Evolutionary conservation across 2,888 invertebrate genomes (phyloP).

Genomic region (Andrena trimmerana): DNA sequence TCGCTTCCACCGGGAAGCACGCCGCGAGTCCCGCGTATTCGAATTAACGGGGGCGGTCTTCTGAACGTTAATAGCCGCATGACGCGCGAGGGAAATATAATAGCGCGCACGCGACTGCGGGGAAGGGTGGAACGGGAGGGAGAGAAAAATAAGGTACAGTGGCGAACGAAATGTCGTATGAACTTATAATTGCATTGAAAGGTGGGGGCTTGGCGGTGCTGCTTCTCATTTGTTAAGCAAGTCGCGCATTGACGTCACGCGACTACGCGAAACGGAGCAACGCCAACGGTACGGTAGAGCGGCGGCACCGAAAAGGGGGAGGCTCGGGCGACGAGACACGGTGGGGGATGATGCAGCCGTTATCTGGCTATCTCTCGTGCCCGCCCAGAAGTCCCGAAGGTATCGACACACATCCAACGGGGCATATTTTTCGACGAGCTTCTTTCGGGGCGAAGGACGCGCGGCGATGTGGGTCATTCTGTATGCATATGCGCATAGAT

Average conservation of each 20-base stretch:
- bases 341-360: constrained; percentile 27
- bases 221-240: constrained; percentile 52
- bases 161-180: constrained; percentile 31
- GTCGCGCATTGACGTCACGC: constrained; percentile 55
- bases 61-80: background rate
- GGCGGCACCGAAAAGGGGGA: background rate
- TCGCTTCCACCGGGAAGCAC: background rate
- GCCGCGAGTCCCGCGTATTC: background rate
- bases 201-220: constrained; percentile 8
- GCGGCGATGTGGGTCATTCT: constrained; percentile 63
- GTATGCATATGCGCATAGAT: constrained; percentile 71
- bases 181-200: constrained; percentile 55
- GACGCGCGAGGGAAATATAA: constrained; percentile 17
- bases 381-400: constrained; percentile 37
- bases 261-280: constrained; percentile 11
- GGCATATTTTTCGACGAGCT: constrained; percentile 49
- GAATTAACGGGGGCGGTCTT: background rate
- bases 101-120: background rate
- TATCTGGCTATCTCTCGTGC: background rate
- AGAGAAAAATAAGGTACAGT: background rate
- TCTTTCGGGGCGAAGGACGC: constrained; percentile 64
- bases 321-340: background rate
- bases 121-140: too few relatives aligned
- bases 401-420: constrained; percentile 52
- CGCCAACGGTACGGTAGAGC: constrained; percentile 29